Conservation (phyloP, 2,888 invertebrate genomes). For the Lymantria monacha region DNA sequence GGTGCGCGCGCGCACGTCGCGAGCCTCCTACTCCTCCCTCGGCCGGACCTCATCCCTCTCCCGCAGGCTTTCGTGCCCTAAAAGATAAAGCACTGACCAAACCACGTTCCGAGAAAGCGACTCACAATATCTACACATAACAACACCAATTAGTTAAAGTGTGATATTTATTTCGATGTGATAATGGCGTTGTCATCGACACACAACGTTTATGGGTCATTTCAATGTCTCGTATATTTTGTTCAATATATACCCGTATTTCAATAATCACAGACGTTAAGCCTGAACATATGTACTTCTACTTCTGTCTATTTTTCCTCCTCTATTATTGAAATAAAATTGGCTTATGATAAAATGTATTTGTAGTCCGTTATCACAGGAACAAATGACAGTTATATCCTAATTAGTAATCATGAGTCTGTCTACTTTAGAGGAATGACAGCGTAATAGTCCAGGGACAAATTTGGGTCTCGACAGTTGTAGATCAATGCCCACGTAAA, state of each 20-base stretch:
- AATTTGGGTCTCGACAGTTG: too few relatives aligned
- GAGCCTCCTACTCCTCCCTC: conserved; percentile 41
- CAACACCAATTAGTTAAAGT: conserved; percentile 54
- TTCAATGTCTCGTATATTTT: conserved; percentile 13
- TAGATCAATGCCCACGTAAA: too few relatives aligned
- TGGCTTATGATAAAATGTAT: too few relatives aligned
- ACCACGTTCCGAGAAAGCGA: conserved; percentile 57
- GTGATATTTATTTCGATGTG: conserved; percentile 54
- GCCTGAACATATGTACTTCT: too few relatives aligned
- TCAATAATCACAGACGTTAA: too few relatives aligned
- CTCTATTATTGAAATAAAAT: too few relatives aligned
- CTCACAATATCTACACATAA: conserved; percentile 26
- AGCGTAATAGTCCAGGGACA: too few relatives aligned
- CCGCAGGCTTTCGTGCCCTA: conserved; percentile 52
- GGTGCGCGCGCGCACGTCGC: conserved; percentile 19
- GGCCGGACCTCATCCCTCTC: conserved; percentile 44
- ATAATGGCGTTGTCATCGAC: conserved; percentile 32
- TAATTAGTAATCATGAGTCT: too few relatives aligned
- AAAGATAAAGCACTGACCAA: conserved; percentile 47
- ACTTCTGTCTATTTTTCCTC: too few relatives aligned
- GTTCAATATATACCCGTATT: neutral
- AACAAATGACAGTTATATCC: too few relatives aligned
- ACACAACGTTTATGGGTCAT: conserved; percentile 22
- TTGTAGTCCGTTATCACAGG: too few relatives aligned
- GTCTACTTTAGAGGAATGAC: too few relatives aligned